Evolutionary conservation across 2,888 invertebrate species (phyloP).

Genomic region (Platypus cylindrus): DNA sequence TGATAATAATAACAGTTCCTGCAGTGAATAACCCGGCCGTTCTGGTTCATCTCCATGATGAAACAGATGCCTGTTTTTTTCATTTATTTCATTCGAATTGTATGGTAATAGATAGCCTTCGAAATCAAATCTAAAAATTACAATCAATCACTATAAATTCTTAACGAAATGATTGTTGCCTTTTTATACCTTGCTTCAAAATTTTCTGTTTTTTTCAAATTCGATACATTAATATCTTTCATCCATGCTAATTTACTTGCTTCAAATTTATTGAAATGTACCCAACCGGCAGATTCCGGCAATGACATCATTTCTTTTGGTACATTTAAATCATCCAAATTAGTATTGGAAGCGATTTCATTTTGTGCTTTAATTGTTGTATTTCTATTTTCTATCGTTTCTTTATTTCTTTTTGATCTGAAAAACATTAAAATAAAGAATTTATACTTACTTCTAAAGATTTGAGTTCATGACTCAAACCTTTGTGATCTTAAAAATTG

Average conservation of each 20-base stretch:
- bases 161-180: not conserved
- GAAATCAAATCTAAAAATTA: conserved; percentile 56
- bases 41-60: conserved; percentile 90
- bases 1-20: conserved; percentile 73
- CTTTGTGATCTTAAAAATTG: conserved; percentile 47
- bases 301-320: conserved; percentile 41
- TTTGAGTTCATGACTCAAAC: conserved; percentile 2
- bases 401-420: conserved; percentile 17
- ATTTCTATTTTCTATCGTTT: conserved; percentile 15
- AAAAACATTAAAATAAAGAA: conserved; percentile 1
- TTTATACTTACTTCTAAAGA: not conserved
- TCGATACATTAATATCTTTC: conserved; percentile 51
- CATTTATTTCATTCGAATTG: conserved; percentile 46
- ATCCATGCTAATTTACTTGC: conserved; percentile 83
- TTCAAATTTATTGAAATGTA: conserved; percentile 79
- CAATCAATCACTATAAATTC: not conserved
- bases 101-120: conserved; percentile 66
- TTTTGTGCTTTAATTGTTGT: conserved; percentile 32
- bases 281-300: conserved; percentile 56
- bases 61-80: conserved; percentile 56
- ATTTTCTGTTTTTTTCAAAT: conserved; percentile 5
- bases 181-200: conserved; percentile 54
- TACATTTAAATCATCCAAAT: conserved; percentile 39
- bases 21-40: conserved; percentile 80
- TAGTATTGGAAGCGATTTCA: conserved; percentile 24